phyloP scores from a whole-genome alignment of 2,113 vertebrate species.

The Trematomus loennbergii region DNA sequence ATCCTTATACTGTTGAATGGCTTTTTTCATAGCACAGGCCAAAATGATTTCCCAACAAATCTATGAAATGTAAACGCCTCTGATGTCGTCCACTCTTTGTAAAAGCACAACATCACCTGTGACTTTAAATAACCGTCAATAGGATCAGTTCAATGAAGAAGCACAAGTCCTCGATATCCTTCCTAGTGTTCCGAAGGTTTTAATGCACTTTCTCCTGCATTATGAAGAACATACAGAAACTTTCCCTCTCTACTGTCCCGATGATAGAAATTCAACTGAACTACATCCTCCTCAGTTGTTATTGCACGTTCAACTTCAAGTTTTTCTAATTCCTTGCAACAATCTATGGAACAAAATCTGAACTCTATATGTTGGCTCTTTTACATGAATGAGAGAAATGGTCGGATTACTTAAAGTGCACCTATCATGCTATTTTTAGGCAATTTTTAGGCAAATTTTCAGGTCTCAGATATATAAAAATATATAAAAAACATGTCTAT shows the following conservation, averaged over 20 bases:
- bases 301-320: background rate
- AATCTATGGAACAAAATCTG: constrained; percentile 26
- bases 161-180: constrained; percentile 24
- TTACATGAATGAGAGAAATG: background rate
- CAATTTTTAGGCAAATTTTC: too few relatives aligned
- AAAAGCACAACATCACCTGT: background rate
- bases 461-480: too few relatives aligned
- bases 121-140: background rate
- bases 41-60: background rate
- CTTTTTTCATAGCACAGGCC: background rate
- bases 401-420: background rate
- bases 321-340: constrained; percentile 9
- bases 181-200: background rate
- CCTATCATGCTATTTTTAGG: too few relatives aligned
- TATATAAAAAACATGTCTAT: too few relatives aligned
- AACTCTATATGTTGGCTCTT: background rate
- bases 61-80: background rate
- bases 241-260: background rate
- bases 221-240: background rate
- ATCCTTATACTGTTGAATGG: background rate
- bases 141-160: constrained; percentile 11
- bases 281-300: background rate
- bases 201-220: constrained; percentile 4
- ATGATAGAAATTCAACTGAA: background rate
- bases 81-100: background rate